Base-by-base conservation (phyloP, 2,888 invertebrate genomes). In the Philaethria dido region DNA sequence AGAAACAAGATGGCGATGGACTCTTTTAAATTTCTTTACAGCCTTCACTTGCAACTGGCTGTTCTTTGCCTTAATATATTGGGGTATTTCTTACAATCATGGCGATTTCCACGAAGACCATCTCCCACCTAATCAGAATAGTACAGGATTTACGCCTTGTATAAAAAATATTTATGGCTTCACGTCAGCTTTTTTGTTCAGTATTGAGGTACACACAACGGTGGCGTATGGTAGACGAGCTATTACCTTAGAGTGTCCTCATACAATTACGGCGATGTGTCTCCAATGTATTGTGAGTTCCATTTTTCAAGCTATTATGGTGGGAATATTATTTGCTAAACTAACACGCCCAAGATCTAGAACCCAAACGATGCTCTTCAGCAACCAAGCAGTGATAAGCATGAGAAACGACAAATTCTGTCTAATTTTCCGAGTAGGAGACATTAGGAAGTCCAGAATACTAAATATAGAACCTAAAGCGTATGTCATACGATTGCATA, bases 191-290 rank as follows among this genome's bases (percentile, higher is more conserved):
- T 98, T 99, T 83, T 94, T 99, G 52, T 99, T 98, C 93, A 98
- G 98, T 75, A 95, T 99, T 70, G 99, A 99, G 93, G 98, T 99
- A 0, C 99, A 99, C 82, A 98, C 98, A 79, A 99, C 98, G 0
- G 98, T 99, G 67, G 99, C 93, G 80, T 98, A 98, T 83, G 98
- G 98, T 13, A 95, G 94, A 62, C 94, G 98, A 65, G 94, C 96
- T 62, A 98, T 98, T 0, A 98, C 98, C 0, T 96, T 98, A 74
- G 97, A 98, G 85, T 99, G 99, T 80, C 97, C 98, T 0, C 96
- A 98, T 82, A 98, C 98, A 0, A 97, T 99, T 62, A 96, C 98
- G 76, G 95, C 98, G 69, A 97, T 99, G 97, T 98, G 98, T 85
- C 93, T 98, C 66, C 99, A 99, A 89, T 98, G 98, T 74, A 98